A percentile compares a stretch with the other conserved stretches of the same genome.
phyloP scores from a whole-genome alignment of 2,113 vertebrate genomes.

The Pachycephala philippinensis region DNA sequence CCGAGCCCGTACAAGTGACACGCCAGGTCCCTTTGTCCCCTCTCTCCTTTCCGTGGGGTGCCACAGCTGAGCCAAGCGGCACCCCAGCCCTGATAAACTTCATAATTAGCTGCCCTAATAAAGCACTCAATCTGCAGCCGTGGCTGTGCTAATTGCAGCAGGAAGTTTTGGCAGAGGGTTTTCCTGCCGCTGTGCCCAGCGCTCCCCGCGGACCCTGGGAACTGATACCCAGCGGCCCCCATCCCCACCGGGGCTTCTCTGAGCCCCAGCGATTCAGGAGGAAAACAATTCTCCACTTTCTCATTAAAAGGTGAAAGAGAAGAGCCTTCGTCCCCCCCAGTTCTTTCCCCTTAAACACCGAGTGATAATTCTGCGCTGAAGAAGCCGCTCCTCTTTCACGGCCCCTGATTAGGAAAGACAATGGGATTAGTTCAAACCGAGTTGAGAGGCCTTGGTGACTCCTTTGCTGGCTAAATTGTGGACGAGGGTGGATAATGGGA shows the following conservation, averaged over 20 bases:
- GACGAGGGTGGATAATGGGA: constrained; percentile 77
- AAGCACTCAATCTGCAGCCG: constrained; percentile 69
- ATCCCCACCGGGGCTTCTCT: constrained; percentile 59
- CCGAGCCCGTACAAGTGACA: not conserved
- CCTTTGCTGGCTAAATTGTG: constrained; percentile 67
- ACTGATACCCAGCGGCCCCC: constrained; percentile 3
- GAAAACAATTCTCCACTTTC: constrained; percentile 76
- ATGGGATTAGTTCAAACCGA: constrained; percentile 68
- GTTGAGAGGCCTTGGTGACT: constrained; percentile 49
- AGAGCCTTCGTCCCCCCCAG: not conserved
- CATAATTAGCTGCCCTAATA: constrained; percentile 76
- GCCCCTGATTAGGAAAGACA: constrained; percentile 64
- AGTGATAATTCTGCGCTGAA: constrained; percentile 48
- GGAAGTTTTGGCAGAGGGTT: constrained; percentile 59
- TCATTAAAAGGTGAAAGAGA: constrained; percentile 75
- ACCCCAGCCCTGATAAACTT: constrained; percentile 68
- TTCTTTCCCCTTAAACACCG: not conserved
- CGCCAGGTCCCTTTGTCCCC: constrained; percentile 65
- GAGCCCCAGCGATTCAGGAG: constrained; percentile 59
- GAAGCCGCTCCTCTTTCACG: constrained; percentile 49
- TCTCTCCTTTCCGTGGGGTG: constrained; percentile 18
- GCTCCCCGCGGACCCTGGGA: constrained; percentile 53
- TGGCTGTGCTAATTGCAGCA: constrained; percentile 70
- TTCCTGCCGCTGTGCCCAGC: constrained; percentile 47
- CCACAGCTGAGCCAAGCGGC: constrained; percentile 43